Evolutionary conservation across 2,888 invertebrate species (phyloP).

Genomic region (Plagiodera versicolora): DNA sequence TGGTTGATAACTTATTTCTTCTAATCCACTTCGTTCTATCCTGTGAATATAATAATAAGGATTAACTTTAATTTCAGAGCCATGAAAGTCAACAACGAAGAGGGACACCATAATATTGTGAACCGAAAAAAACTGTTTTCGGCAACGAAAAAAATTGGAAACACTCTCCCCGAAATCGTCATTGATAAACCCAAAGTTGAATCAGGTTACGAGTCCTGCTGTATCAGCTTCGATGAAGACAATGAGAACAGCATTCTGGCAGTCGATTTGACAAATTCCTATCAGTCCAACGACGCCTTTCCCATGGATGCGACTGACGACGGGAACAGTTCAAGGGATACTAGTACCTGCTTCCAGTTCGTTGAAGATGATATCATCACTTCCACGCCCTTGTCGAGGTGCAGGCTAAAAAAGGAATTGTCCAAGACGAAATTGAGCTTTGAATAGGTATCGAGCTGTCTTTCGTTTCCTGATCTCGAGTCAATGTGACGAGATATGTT

Average conservation of each 20-base stretch:
- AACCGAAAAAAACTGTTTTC: background rate
- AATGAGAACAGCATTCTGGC: constrained; percentile 18
- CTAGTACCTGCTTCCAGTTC: background rate
- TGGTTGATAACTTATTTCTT: no score
- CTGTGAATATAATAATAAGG: no score
- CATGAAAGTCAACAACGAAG: background rate
- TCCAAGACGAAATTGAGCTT: constrained; percentile 28
- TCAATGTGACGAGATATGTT: constrained; percentile 15
- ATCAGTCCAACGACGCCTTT: constrained; percentile 11
- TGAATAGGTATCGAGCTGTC: constrained; percentile 8
- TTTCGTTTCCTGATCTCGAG: constrained; percentile 19
- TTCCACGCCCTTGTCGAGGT: constrained; percentile 27
- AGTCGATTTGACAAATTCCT: constrained; percentile 10
- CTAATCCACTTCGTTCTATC: no score
- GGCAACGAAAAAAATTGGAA: no score
- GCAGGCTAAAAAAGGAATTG: constrained; percentile 19
- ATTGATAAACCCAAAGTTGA: background rate
- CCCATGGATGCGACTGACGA: constrained; percentile 11
- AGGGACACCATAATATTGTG: background rate
- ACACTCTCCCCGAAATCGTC: background rate
- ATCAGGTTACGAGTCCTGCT: background rate
- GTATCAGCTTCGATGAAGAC: constrained; percentile 6
- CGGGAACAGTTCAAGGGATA: background rate
- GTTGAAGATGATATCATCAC: constrained; percentile 19
- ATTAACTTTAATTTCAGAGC: background rate